Evolutionary conservation across 2,888 invertebrate genomes (phyloP).

Genomic region (Tanytarsus gracilentus): DNA sequence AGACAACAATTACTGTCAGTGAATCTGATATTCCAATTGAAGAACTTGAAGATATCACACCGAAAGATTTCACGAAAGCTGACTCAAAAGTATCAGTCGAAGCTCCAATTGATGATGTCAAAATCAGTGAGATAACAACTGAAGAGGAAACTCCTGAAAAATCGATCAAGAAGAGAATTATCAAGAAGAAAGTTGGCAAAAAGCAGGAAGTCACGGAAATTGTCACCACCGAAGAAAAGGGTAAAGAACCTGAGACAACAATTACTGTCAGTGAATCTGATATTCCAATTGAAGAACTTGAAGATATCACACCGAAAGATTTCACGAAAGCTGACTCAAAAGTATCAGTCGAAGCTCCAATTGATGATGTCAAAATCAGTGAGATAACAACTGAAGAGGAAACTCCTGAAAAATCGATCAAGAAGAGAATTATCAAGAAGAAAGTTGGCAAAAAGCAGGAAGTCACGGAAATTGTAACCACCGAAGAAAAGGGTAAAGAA

Average conservation of each 20-base stretch:
- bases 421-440: conserved; percentile 1
- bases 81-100: background rate
- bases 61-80: background rate
- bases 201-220: background rate
- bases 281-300: background rate
- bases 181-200: background rate
- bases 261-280: background rate
- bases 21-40: background rate
- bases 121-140: background rate
- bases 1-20: background rate
- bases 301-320: background rate
- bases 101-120: background rate
- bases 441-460: background rate
- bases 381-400: background rate
- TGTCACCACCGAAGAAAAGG: background rate
- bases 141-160: background rate
- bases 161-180: background rate
- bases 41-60: background rate
- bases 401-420: background rate
- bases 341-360: background rate
- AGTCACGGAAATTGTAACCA: background rate
- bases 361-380: background rate
- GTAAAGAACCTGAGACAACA: background rate
- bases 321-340: background rate
- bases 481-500: background rate